phyloP scores from a whole-genome alignment of 2,797 vertebrate genomes.

The Mionectes olivaceus region DNA sequence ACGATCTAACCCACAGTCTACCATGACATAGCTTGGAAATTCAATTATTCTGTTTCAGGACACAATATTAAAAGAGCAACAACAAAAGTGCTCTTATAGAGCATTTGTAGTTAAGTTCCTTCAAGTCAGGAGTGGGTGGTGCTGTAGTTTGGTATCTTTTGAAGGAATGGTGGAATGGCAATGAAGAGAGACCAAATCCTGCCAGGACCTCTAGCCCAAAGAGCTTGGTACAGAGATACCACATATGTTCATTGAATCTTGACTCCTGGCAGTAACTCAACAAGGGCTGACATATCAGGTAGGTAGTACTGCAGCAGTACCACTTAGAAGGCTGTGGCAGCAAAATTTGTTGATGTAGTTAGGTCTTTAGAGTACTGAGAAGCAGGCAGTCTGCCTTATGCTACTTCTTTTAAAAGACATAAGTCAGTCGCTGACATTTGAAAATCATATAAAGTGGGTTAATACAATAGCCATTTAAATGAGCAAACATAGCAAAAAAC shows the following conservation, averaged over 20 bases:
- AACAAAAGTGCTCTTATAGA: not conserved
- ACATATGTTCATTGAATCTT: not conserved
- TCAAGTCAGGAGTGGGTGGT: not conserved
- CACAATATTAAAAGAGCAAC: not conserved
- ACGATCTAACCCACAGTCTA: not conserved
- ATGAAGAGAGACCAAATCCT: not conserved
- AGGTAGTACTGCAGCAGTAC: not conserved
- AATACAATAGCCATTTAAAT: constrained; percentile 50
- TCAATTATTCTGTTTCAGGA: not conserved
- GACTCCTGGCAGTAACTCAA: not conserved
- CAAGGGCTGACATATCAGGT: not conserved
- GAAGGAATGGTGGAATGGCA: not conserved
- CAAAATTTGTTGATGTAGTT: not conserved
- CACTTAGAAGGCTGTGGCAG: not conserved
- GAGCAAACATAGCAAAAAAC: constrained; percentile 53
- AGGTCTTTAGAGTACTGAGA: not conserved
- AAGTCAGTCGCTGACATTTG: constrained; percentile 17
- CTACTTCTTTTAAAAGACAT: not conserved
- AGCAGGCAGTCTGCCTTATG: not conserved
- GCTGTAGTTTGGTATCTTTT: not conserved
- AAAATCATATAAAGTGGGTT: constrained; percentile 44
- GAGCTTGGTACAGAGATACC: not conserved
- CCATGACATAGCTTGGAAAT: not conserved
- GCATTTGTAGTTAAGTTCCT: not conserved
- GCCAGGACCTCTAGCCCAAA: not conserved